A percentile compares a stretch with the other conserved stretches of the same genome.
Conservation (phyloP, 2,113 vertebrate genomes). For the Mugil cephalus region DNA sequence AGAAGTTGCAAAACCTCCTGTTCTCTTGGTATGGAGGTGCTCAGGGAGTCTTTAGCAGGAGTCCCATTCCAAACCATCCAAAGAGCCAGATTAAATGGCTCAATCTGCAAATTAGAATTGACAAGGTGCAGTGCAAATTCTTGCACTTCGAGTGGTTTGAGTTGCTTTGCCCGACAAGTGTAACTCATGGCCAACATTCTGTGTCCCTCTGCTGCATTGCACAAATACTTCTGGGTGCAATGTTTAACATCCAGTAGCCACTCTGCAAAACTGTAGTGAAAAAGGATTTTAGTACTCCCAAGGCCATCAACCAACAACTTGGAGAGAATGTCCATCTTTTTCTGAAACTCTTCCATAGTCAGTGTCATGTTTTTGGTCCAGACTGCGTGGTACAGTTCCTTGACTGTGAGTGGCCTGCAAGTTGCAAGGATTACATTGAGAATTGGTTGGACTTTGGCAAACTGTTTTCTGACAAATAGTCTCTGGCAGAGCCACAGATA, state of each 20-base stretch:
- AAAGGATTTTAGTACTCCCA: constrained; percentile 94
- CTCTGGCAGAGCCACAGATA: constrained; percentile 99
- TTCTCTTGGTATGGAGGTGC: constrained; percentile 92
- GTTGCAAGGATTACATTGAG: constrained; percentile 96
- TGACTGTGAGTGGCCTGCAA: constrained; percentile 91
- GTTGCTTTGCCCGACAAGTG: constrained; percentile 93
- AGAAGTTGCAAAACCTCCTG: constrained; percentile 96
- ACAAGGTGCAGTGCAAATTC: constrained; percentile 97
- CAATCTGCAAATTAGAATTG: constrained; percentile 93
- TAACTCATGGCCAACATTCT: constrained; percentile 98
- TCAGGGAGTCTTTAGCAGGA: constrained; percentile 94
- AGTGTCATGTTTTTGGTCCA: constrained; percentile 97
- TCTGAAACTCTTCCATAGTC: constrained; percentile 95
- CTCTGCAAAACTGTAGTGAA: constrained; percentile 98
- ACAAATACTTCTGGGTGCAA: constrained; percentile 98
- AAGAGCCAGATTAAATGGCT: constrained; percentile 92
- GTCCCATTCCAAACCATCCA: constrained; percentile 99
- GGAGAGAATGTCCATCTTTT: constrained; percentile 95
- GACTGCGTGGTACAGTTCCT: constrained; percentile 93
- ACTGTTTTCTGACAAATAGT: constrained; percentile 98
- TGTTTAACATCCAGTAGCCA: constrained; percentile 98
- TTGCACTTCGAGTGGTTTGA: constrained; percentile 92
- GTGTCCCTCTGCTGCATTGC: constrained; percentile 96
- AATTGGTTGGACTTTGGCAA: constrained; percentile 97
- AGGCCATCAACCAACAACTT: constrained; percentile 94